Base-by-base conservation (phyloP, 2,888 invertebrate genomes). In the Temnothorax unifasciatus region DNA sequence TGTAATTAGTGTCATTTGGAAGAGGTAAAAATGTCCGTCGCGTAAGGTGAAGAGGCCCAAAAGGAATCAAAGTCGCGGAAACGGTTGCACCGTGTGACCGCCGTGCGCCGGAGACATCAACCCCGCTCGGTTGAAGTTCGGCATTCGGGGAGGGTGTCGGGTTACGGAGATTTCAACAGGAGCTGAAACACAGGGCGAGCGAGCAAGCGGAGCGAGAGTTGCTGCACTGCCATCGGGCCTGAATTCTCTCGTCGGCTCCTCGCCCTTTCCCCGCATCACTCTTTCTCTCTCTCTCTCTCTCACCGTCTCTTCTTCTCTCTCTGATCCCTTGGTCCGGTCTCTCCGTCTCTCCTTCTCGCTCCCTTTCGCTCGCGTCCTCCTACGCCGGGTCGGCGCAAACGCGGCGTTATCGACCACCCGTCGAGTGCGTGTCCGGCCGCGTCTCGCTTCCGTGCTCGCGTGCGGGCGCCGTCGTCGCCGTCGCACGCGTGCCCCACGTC, bases 141-240 rank as follows among this genome's bases (percentile, higher is more conserved):
- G 47, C 85, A 89, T 85, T 87, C 18, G 34, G 85, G 15, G 59
- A 25, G 74, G 92, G 94, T 93, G 91, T 94, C 93, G 88, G 84
- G 93, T 94, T 94, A 94, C 94, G 94, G 94, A 94, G 94, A 94
- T 93, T 94, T 94, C 94, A 94, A 94, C 94, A 94, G 94, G 92
- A 85, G 88, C 88, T 88, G 87, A 88, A 90, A 85, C 82, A 83
- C 66, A 83, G 82, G 61, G 81, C 64, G 29, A 47, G 52, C 68
- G 68, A 85, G 82, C 21, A 41, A 57, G 6, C 54, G 18, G 34
- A 34, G n/a, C 29, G 11, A 52, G 52, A 52, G 38, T 38, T 21
- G 64, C 21, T n/a, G n/a, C 63, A 21, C 59, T 85, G 83, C 86
- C 83, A 82, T 82, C 68, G 47, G 68, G 29, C 77, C 75, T 84